Conservation (phyloP, 2,797 vertebrate species). For the Carcharodon carcharias region DNA sequence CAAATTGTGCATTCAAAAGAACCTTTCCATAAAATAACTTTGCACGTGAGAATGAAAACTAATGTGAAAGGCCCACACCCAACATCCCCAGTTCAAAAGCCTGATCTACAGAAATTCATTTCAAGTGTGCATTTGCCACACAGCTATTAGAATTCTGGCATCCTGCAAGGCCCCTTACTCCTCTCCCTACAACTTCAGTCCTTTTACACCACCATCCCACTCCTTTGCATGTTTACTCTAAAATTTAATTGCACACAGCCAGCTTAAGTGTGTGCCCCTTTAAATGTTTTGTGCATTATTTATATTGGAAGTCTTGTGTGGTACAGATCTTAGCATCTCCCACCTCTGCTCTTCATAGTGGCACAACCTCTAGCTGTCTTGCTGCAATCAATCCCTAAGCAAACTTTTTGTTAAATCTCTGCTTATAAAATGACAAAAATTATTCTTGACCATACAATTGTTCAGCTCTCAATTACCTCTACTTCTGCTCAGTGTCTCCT, state of each 20-base stretch:
- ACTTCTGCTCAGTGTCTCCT: background rate
- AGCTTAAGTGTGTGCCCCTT: no score
- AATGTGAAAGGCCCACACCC: background rate
- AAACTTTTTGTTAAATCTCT: background rate
- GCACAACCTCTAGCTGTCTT: background rate
- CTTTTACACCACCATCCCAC: no score
- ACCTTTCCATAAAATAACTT: background rate
- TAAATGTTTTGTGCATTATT: background rate
- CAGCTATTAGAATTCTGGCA: background rate
- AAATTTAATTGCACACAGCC: background rate
- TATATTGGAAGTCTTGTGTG: background rate
- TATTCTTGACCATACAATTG: background rate
- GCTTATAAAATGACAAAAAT: background rate
- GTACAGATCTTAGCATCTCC: background rate
- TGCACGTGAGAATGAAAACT: background rate
- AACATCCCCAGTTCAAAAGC: background rate
- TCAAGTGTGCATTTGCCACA: background rate
- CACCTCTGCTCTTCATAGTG: no score
- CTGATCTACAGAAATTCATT: background rate
- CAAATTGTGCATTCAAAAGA: background rate
- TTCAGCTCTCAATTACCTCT: background rate
- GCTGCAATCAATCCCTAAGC: background rate
- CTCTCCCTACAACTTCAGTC: background rate
- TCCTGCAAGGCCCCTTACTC: background rate
- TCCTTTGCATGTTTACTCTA: no score